Evolutionary conservation across 2,888 invertebrate genomes (phyloP).

Genomic region (Lydus trimaculatus): DNA sequence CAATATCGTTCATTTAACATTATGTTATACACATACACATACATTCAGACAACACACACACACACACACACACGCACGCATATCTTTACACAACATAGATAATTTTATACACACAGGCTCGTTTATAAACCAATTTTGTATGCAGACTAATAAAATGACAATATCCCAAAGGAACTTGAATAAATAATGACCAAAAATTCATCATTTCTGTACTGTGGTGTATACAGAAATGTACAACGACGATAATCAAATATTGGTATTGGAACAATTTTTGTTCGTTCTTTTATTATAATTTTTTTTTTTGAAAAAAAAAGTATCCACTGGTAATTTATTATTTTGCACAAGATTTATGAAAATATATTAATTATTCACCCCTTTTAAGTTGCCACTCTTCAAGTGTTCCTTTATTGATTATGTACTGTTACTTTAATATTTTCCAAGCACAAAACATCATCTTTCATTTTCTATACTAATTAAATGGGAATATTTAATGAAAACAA

Average conservation of each 20-base stretch:
- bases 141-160: constrained; percentile 1
- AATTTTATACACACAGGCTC: not conserved
- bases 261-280: not conserved
- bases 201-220: not conserved
- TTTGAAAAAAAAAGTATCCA: not conserved
- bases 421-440: not conserved
- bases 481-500: not conserved
- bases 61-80: not conserved
- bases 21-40: not conserved
- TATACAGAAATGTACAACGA: not conserved
- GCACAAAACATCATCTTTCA: not conserved
- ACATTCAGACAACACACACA: too few relatives aligned
- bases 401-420: not conserved
- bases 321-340: not conserved
- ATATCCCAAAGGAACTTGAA: not conserved
- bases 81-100: not conserved
- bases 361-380: not conserved
- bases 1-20: constrained; percentile 6
- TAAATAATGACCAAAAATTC: not conserved
- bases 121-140: not conserved
- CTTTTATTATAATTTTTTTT: too few relatives aligned
- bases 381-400: not conserved
- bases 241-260: not conserved
- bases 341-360: not conserved
- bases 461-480: not conserved